Evolutionary conservation across 2,113 vertebrate species (phyloP).

Genomic region (Brachyhypopomus occidentalis): DNA sequence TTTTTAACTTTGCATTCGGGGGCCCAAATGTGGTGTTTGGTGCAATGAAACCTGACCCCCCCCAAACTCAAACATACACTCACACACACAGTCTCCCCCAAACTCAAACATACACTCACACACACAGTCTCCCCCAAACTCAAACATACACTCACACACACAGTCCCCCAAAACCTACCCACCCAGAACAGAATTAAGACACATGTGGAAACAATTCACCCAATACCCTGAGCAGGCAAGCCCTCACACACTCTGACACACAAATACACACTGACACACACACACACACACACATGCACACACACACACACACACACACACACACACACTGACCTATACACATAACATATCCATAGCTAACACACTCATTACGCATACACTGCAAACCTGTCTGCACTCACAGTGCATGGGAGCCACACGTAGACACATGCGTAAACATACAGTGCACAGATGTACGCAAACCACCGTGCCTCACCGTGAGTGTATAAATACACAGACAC

Average conservation of each 20-base stretch:
- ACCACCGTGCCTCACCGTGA: constrained; percentile 33
- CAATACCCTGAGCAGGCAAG: constrained; percentile 78
- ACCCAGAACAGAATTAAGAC: constrained; percentile 79
- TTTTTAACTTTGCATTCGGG: constrained; percentile 68
- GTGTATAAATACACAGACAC: constrained; percentile 40
- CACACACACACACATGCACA: constrained; percentile 63
- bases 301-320: constrained; percentile 54
- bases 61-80: neutral
- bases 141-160: constrained; percentile 62
- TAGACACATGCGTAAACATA: constrained; percentile 56
- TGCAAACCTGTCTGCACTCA: constrained; percentile 47
- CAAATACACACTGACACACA: constrained; percentile 51
- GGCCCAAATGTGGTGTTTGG: constrained; percentile 75
- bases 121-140: constrained; percentile 27
- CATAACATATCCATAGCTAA: constrained; percentile 42
- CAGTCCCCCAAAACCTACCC: constrained; percentile 69
- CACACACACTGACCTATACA: constrained; percentile 44
- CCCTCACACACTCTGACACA: constrained; percentile 71
- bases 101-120: no score
- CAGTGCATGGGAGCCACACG: constrained; percentile 54
- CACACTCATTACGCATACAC: constrained; percentile 33
- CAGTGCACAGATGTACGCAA: constrained; percentile 21
- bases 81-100: no score
- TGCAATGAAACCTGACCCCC: constrained; percentile 76
- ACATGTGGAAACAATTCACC: constrained; percentile 83